Base-by-base conservation (phyloP, 2,113 vertebrate species). In the Ornithorhynchus anatinus region DNA sequence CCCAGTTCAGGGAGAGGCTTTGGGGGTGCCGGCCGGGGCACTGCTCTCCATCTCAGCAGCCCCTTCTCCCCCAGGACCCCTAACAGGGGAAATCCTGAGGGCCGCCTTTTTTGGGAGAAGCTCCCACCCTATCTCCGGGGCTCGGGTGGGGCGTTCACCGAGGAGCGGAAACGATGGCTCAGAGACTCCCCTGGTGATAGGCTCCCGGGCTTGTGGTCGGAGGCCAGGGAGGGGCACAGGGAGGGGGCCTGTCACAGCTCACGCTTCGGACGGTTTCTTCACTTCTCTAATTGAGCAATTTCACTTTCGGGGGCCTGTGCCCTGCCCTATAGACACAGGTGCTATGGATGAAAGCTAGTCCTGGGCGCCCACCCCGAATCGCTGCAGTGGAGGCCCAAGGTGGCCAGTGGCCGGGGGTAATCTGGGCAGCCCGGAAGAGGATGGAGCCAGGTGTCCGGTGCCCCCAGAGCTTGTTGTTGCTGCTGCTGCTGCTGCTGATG, bases 251-350 rank as follows among this genome's bases (percentile, higher is more conserved):
- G 58, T 38, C 1, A 63, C 37, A 42, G 8, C 5, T 60, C 27
- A 43, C n/a, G 62, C 47, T 69, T 79, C 31, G 62, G 66, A 59
- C 52, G 37, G 19, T 23, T 16, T 53, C 59, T 31, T 80, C 78
- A 81, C 44, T 84, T 85, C 83, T 78, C 72, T 77, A 85, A 81
- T 81, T 50, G 64, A 63, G 66, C 70, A 63, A 15, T 37, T 72
- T 61, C 61, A 56, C 33, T 61, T 77, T 75, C 5, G 70, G 35
- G 75, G n/a, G 45, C 42, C 36, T 47, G 48, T 25, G 44, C 64
- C 59, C 38, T 42, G 39, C 59, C 69, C 54, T 59, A 53, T 38
- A 35, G 68, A 42, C 38, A 51, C 54, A 51, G 69, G 57, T 54
- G 78, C 56, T 40, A 33, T 10, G 25, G 47, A 8, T 27, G 20